These are phyloP conservation scores for Osedax fenrisi DNA, from an alignment of 2,888 invertebrate genomes.

Conservation along the genomic window DNA sequence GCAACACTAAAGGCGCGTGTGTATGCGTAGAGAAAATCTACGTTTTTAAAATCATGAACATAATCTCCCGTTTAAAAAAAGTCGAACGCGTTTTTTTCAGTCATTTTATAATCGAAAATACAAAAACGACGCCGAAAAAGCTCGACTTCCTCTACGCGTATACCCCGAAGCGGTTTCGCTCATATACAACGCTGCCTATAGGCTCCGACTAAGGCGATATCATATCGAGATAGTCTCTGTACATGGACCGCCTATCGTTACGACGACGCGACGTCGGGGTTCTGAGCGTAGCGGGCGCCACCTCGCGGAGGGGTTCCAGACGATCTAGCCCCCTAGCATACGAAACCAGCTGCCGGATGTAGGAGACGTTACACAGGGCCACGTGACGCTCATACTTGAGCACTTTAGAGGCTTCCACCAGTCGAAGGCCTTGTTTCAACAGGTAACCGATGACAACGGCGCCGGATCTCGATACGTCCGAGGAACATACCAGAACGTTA, in stretches of 20 bases:
- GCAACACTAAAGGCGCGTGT: too few species aligned
- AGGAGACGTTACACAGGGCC: slow-evolving; percentile 33
- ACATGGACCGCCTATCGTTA: slow-evolving; percentile 14
- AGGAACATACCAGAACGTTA: slow-evolving; percentile 31
- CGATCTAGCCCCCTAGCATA: slow-evolving; percentile 27
- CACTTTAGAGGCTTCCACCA: slow-evolving; percentile 26
- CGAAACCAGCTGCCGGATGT: slow-evolving; percentile 33
- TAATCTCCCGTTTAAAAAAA: too few species aligned
- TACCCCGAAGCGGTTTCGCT: too few species aligned
- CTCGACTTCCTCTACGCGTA: too few species aligned
- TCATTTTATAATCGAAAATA: too few species aligned
- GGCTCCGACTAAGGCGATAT: background rate
- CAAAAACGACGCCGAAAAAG: too few species aligned
- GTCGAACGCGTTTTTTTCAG: too few species aligned
- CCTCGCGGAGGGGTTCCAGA: slow-evolving; percentile 25
- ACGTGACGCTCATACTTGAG: slow-evolving; percentile 30
- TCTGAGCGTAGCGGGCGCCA: background rate
- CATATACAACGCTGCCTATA: too few species aligned
- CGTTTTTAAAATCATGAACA: too few species aligned
- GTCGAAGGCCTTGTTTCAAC: slow-evolving; percentile 24
- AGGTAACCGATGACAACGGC: slow-evolving; percentile 33
- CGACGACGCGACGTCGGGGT: background rate
- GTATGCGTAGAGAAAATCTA: too few species aligned
- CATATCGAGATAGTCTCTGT: slow-evolving; percentile 19
- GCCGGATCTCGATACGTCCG: slow-evolving; percentile 32